These are phyloP conservation scores for Manacus vitellinus DNA, from an alignment of 2,113 vertebrate species.

Conservation along the genomic window DNA sequence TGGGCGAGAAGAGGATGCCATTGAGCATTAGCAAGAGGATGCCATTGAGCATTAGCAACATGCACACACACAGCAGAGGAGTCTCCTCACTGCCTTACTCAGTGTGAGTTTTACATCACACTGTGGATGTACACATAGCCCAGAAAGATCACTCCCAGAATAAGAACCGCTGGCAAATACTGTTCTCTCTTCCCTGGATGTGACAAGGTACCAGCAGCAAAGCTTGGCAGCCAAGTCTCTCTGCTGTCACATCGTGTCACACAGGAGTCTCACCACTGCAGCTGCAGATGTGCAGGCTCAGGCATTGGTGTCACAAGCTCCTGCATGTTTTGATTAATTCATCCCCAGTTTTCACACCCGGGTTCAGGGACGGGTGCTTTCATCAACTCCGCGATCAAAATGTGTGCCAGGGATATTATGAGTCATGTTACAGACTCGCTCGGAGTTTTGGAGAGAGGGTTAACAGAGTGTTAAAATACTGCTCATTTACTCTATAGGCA, in stretches of 20 bases:
- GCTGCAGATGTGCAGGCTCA: neutral
- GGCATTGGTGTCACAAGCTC: neutral
- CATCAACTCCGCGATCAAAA: constrained; percentile 9
- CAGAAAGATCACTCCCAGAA: neutral
- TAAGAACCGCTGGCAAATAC: neutral
- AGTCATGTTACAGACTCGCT: neutral
- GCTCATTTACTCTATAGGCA: neutral
- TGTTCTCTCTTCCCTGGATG: neutral
- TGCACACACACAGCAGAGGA: neutral
- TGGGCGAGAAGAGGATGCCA: neutral
- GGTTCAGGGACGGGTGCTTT: constrained; percentile 6
- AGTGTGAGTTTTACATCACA: neutral
- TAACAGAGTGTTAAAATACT: neutral
- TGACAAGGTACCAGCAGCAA: neutral
- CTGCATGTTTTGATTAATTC: constrained; percentile 28
- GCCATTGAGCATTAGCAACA: neutral
- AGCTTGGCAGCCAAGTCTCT: neutral
- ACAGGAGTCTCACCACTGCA: neutral
- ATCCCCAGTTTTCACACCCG: neutral
- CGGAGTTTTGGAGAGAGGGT: neutral
- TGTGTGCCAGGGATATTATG: constrained; percentile 11
- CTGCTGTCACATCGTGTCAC: neutral
- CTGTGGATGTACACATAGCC: neutral
- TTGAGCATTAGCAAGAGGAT: neutral
- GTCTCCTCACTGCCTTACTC: neutral